Conservation (phyloP, 2,113 vertebrate genomes). For the Origma solitaria region DNA sequence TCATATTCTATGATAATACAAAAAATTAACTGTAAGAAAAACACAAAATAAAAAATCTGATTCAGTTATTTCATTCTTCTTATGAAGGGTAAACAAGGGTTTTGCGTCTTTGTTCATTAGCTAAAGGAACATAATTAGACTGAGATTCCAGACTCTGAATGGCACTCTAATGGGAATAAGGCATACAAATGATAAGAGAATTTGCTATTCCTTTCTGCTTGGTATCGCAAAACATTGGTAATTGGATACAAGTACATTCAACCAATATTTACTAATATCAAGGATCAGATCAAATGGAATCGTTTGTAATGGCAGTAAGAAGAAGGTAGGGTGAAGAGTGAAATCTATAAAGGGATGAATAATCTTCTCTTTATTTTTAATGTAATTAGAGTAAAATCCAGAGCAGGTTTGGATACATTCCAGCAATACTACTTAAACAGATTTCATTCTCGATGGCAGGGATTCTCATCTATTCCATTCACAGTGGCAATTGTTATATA, state of each 20-base stretch:
- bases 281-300: not conserved
- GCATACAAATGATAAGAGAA: not conserved
- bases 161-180: not conserved
- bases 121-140: not conserved
- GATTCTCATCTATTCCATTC: not conserved
- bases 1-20: not conserved
- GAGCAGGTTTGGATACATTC: not conserved
- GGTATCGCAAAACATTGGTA: not conserved
- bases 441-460: not conserved
- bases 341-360: not conserved
- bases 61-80: not conserved
- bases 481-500: not conserved
- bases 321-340: not conserved
- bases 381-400: not conserved
- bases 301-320: not conserved
- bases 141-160: not conserved
- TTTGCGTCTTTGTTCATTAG: not conserved
- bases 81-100: not conserved
- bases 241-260: not conserved
- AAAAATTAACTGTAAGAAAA: not conserved
- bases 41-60: not conserved
- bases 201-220: not conserved
- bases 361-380: not conserved
- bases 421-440: not conserved
- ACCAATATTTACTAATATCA: not conserved